These are phyloP conservation scores for Carlito syrichta DNA, from an alignment of 2,113 vertebrate species.

Conservation along the genomic window DNA sequence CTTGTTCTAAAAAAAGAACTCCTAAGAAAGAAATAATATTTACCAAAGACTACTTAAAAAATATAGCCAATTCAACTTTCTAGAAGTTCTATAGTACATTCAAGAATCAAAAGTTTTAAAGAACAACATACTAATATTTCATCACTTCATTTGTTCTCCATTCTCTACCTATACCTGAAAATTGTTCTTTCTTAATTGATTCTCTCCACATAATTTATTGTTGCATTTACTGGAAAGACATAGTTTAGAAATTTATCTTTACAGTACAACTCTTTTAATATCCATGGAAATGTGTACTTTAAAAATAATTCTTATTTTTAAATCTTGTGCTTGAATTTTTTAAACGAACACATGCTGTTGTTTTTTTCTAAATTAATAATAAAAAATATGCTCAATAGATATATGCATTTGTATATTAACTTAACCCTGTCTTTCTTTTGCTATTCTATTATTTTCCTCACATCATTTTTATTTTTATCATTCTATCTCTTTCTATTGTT, in stretches of 20 bases:
- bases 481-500: neutral
- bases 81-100: neutral
- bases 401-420: neutral
- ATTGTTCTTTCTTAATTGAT: neutral
- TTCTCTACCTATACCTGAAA: too few species aligned
- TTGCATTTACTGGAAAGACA: neutral
- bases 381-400: neutral
- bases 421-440: neutral
- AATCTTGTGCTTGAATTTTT: neutral
- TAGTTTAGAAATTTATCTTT: neutral
- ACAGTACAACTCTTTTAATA: neutral
- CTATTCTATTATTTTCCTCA: neutral
- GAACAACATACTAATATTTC: too few species aligned
- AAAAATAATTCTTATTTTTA: neutral
- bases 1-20: neutral
- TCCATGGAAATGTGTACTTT: neutral
- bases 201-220: neutral
- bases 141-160: neutral
- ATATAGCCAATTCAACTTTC: neutral
- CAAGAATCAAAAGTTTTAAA: neutral
- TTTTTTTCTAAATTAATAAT: neutral
- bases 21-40: neutral
- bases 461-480: neutral
- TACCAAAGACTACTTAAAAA: neutral
- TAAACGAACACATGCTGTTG: neutral